Evolutionary conservation across 2,888 invertebrate genomes (phyloP), one percentile per base, ranked within the genome.

Genomic region (Netelia melanura): DNA sequence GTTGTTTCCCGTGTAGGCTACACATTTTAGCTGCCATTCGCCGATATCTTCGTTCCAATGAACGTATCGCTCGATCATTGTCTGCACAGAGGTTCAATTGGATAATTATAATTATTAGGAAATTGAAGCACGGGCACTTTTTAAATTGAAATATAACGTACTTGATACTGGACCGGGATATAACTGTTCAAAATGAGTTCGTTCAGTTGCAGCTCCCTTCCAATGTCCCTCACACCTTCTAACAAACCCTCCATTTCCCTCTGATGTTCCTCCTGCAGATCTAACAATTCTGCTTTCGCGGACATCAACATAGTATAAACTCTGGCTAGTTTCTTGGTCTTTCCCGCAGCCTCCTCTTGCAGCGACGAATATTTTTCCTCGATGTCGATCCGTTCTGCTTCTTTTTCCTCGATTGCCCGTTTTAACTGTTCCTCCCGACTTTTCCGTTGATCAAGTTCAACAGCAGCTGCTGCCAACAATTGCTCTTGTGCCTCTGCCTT

Each of bases 31-130:
- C 93, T 99, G 99, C 98, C 99, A 99, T 94, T 99, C 99, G 48
- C 99, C 99, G 48, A 99, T 98, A 91, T 99, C 99, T 94, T 99
- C 99, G 94, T 99, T 99, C 98, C 99, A 99, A 91, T 98, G 97
- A 62, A 98, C 97, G 92, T 98, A 98, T 90, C 97, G 96, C 91
- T 98, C 98, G 86, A 99, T 97, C 94, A 98, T 95, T 70, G 97
- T 97, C 97, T 98, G 92, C 23, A 91, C 30, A 30, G 5, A 30
- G 30, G 30, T 30, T 30, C 30, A 5, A 30, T 30, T 5, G 30
- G 30, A 30, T 30, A 30, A 30, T 30, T 30, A 30, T 30, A 30
- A 30, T 0, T 30, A 30, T 30, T 30, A 30, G 3, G 5, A 30
- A 30, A 30, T 30, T 30, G 30, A 0, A 30, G 30, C 30, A 30